Percentiles rank a stretch among this genome's conserved stretches.
These are phyloP conservation scores for Turnix velox DNA, from an alignment of 2,113 vertebrate genomes.

Conservation along the genomic window DNA sequence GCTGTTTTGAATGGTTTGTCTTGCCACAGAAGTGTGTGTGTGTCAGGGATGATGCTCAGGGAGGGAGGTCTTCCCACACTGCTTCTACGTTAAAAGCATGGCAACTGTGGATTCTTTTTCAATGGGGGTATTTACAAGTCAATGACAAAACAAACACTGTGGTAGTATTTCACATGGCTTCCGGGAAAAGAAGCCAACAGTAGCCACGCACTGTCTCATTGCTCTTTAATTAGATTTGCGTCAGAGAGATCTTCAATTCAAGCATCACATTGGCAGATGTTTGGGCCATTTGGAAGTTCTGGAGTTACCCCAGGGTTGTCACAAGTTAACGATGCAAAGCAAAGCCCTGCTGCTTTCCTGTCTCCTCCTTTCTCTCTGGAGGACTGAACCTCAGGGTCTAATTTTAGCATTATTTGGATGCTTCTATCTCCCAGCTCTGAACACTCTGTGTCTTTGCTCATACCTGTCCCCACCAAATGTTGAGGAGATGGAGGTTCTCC, in stretches of 20 bases:
- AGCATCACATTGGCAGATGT: constrained; percentile 6
- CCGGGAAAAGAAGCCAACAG: background rate
- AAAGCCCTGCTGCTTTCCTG: background rate
- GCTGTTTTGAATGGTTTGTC: background rate
- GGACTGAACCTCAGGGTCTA: background rate
- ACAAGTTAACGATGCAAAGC: background rate
- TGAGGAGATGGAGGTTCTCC: background rate
- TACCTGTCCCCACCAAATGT: background rate
- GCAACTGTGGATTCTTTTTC: background rate
- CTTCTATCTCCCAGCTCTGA: background rate
- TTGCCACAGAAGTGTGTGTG: background rate
- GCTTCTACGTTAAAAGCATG: background rate
- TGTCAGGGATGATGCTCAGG: background rate
- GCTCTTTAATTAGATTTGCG: constrained; percentile 7
- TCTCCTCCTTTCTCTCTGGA: background rate
- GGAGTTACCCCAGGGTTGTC: background rate
- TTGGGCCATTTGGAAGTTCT: background rate
- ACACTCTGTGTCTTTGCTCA: background rate
- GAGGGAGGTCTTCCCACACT: background rate
- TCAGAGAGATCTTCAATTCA: background rate
- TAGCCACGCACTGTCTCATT: background rate
- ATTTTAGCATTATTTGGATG: background rate
- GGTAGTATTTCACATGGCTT: constrained; percentile 5
- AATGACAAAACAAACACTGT: constrained; percentile 30
- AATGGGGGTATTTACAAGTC: background rate